phyloP scores from a whole-genome alignment of 2,888 invertebrate species.

The Tiliacea citrago region DNA sequence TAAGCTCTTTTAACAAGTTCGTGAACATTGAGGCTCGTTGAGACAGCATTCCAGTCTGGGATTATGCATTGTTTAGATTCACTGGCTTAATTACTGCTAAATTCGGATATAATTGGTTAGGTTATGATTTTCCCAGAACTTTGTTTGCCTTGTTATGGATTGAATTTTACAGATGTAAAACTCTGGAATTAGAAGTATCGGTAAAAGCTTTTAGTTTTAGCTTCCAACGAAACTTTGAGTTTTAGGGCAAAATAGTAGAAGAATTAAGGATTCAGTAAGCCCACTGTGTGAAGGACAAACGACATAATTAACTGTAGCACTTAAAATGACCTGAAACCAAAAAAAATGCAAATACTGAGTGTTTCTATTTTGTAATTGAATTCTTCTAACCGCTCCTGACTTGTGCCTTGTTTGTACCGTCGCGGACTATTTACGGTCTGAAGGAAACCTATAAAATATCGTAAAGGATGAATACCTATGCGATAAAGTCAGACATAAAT shows the following conservation, averaged over 20 bases:
- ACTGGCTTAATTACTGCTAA: constrained; percentile 32
- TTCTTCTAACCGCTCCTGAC: constrained; percentile 32
- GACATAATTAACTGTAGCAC: not conserved
- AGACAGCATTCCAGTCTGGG: constrained; percentile 28
- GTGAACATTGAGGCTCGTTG: constrained; percentile 43
- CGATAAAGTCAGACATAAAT: constrained; percentile 55
- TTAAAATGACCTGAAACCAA: not conserved
- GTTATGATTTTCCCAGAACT: constrained; percentile 13
- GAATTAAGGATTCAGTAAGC: not conserved
- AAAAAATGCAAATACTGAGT: not conserved
- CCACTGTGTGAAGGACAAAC: not conserved
- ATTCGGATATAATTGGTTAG: constrained; percentile 17
- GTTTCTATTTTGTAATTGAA: not conserved
- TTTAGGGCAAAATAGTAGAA: not conserved
- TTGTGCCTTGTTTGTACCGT: constrained; percentile 34
- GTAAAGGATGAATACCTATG: constrained; percentile 34
- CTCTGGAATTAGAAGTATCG: not conserved
- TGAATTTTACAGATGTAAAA: constrained; percentile 17
- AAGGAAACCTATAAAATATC: constrained; percentile 56
- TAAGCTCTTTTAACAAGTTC: constrained; percentile 57
- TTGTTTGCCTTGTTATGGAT: not conserved
- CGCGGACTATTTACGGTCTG: constrained; percentile 53
- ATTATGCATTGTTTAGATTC: constrained; percentile 51
- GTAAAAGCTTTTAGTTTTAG: not conserved
- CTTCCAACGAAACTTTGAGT: not conserved